These are phyloP conservation scores for Riptortus pedestris DNA, from an alignment of 1,140 invertebrate genomes.

Conservation along the genomic window DNA sequence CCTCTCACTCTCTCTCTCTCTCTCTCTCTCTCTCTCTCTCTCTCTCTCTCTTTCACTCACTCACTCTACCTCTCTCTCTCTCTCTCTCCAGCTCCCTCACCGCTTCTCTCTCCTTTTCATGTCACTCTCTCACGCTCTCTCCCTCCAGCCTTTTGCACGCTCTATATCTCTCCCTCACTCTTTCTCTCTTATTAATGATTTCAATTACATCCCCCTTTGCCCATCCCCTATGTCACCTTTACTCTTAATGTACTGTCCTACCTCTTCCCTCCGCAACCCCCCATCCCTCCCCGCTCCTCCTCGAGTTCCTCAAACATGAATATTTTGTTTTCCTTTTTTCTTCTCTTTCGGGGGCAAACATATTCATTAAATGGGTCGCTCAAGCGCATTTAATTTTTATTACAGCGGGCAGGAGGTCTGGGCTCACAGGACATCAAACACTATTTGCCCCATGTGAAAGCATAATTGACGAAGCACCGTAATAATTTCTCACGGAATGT, in stretches of 20 bases:
- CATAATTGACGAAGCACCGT: too few relatives aligned
- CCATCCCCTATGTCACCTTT: conserved; percentile 12
- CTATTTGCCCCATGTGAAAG: too few relatives aligned
- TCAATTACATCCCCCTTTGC: conserved; percentile 14
- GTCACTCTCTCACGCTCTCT: conserved; percentile 2
- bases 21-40: neutral
- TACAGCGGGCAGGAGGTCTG: too few relatives aligned
- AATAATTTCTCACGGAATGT: too few relatives aligned
- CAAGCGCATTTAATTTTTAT: too few relatives aligned
- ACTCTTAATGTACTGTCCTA: conserved; percentile 1
- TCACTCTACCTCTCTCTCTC: neutral
- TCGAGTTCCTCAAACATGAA: too few relatives aligned
- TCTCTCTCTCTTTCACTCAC: neutral
- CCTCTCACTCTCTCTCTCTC: neutral
- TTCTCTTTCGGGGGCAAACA: too few relatives aligned
- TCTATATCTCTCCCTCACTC: neutral
- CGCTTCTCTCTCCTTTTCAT: neutral
- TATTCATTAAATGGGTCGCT: too few relatives aligned
- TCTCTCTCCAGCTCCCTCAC: neutral
- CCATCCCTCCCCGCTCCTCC: neutral
- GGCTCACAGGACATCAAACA: too few relatives aligned
- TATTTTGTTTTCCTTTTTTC: too few relatives aligned
- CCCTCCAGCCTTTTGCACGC: too few relatives aligned
- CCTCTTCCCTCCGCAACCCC: neutral
- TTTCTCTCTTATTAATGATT: conserved; percentile 13